These are phyloP conservation scores for Myiotriccus ornatus DNA, from an alignment of 2,797 vertebrate genomes.

Conservation along the genomic window DNA sequence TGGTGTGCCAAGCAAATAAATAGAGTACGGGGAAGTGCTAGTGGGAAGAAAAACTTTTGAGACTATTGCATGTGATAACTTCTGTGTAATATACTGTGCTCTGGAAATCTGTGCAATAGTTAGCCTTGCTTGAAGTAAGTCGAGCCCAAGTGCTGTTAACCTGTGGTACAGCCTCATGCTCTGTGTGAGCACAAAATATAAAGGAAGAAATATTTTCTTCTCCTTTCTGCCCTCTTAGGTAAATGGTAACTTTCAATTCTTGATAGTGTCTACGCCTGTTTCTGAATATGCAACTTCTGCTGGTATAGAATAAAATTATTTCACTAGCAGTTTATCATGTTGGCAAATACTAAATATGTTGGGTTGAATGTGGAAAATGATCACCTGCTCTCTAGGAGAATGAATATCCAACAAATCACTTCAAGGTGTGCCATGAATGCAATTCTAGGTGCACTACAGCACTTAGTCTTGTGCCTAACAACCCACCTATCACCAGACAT, in stretches of 20 bases:
- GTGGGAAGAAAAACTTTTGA: not conserved
- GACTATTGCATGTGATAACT: not conserved
- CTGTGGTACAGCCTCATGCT: not conserved
- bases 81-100: not conserved
- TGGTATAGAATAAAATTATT: not conserved
- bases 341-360: not conserved
- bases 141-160: not conserved
- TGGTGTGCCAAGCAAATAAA: not conserved
- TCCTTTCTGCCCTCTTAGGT: not conserved
- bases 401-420: constrained; percentile 37
- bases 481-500: not conserved
- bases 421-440: constrained; percentile 8
- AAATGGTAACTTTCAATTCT: not conserved
- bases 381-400: constrained; percentile 3
- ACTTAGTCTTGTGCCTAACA: constrained; percentile 22
- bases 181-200: not conserved
- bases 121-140: not conserved
- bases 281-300: not conserved
- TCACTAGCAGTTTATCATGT: not conserved
- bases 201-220: not conserved
- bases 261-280: not conserved
- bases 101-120: not conserved
- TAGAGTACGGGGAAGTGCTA: not conserved
- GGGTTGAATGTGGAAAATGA: not conserved
- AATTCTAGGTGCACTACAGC: not conserved